These are phyloP conservation scores for Nettapus auritus DNA, from an alignment of 2,113 vertebrate species.

Conservation along the genomic window DNA sequence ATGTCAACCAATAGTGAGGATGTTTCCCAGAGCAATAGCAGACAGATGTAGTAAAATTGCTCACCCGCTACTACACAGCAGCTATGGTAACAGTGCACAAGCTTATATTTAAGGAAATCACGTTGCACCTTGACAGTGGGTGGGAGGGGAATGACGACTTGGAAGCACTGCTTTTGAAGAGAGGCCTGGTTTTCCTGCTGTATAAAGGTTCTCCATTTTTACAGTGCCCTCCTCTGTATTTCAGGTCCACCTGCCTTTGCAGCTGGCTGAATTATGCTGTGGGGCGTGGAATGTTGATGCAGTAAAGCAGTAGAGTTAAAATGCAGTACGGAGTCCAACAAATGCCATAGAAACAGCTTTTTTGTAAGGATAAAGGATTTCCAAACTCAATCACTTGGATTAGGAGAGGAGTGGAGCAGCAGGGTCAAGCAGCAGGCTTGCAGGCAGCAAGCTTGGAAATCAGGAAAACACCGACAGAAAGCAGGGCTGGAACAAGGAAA, in stretches of 20 bases:
- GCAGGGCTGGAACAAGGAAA: too few species aligned
- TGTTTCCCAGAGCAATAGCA: not conserved
- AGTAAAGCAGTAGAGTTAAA: fast-evolving
- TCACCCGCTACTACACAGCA: not conserved
- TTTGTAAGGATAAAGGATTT: not conserved
- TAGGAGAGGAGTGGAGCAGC: not conserved
- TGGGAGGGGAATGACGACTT: not conserved
- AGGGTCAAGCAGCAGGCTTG: not conserved
- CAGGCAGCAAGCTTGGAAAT: fast-evolving
- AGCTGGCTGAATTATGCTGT: not conserved
- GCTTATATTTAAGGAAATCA: not conserved
- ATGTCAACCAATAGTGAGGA: too few species aligned
- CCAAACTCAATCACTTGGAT: not conserved
- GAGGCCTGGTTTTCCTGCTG: fast-evolving
- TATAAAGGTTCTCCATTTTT: fast-evolving
- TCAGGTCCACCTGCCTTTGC: fast-evolving
- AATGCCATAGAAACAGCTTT: fast-evolving
- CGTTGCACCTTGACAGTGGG: fast-evolving
- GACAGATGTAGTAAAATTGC: not conserved
- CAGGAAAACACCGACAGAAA: not conserved
- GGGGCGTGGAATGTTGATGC: fast-evolving
- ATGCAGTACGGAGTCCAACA: fast-evolving
- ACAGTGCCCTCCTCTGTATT: fast-evolving
- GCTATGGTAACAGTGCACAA: not conserved
- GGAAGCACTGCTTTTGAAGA: not conserved